Evolutionary conservation across 2,888 invertebrate genomes (phyloP).

Genomic region (Octodonta nipae): DNA sequence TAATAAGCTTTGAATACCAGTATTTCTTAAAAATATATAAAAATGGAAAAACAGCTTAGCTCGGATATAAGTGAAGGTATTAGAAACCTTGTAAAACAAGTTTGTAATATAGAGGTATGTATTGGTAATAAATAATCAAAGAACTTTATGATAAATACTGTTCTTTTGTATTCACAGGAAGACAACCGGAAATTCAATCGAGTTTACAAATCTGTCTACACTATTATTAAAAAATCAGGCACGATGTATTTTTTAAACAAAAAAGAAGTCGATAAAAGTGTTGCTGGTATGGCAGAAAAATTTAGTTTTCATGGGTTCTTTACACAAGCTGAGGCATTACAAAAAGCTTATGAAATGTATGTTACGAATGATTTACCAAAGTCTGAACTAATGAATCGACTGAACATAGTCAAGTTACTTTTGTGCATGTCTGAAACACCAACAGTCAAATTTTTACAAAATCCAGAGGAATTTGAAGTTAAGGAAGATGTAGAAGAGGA

Average conservation of each 20-base stretch:
- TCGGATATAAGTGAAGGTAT: constrained; percentile 16
- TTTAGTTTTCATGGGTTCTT: constrained; percentile 30
- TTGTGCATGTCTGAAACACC: constrained; percentile 29
- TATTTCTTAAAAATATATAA: too few species aligned
- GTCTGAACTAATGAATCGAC: constrained; percentile 18
- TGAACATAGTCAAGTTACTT: constrained; percentile 29
- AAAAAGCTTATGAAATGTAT: constrained; percentile 23
- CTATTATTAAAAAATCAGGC: constrained; percentile 23
- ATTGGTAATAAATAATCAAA: constrained; percentile 7
- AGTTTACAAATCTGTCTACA: constrained; percentile 22
- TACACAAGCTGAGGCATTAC: constrained; percentile 25
- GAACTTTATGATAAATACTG: constrained; percentile 8
- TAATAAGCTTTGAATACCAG: too few species aligned
- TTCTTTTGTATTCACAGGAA: constrained; percentile 23
- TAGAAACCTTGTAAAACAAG: constrained; percentile 20
- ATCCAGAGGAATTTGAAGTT: constrained; percentile 19
- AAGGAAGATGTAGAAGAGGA: constrained; percentile 29
- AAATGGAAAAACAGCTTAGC: constrained; percentile 18
- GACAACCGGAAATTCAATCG: constrained; percentile 20
- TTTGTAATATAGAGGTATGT: constrained; percentile 22
- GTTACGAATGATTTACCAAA: constrained; percentile 18
- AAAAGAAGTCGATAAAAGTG: constrained; percentile 25
- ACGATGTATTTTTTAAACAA: constrained; percentile 27
- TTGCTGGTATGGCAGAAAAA: constrained; percentile 29
- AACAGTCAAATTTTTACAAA: constrained; percentile 25